phyloP scores from a whole-genome alignment of 2,797 vertebrate genomes.

The Channallabes apus region DNA sequence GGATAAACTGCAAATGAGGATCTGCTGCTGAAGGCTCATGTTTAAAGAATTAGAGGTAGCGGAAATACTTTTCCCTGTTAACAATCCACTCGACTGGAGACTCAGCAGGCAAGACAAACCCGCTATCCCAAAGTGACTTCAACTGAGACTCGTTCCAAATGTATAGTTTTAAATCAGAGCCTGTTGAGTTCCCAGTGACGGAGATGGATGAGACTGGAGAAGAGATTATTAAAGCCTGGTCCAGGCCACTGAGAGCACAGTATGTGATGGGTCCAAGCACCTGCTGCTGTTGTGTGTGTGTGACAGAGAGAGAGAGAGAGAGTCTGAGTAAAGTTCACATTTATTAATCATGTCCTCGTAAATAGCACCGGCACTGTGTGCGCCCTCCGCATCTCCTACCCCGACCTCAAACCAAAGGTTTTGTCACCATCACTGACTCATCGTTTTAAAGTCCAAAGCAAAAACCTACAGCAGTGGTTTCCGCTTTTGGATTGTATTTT shows the following conservation, averaged over 20 bases:
- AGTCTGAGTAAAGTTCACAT: slow-evolving; percentile 66
- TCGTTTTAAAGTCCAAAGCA: neutral
- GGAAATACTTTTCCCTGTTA: neutral
- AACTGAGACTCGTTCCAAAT: neutral
- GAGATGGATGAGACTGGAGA: neutral
- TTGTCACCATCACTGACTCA: neutral
- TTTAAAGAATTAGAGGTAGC: neutral
- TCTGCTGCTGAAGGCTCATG: neutral
- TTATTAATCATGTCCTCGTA: slow-evolving; percentile 71
- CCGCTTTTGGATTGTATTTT: too few species aligned
- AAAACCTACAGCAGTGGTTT: neutral
- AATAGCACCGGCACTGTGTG: slow-evolving; percentile 44
- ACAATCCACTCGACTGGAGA: neutral
- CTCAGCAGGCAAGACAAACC: neutral
- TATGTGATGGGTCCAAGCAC: slow-evolving; percentile 10
- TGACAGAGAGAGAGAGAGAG: slow-evolving; percentile 30
- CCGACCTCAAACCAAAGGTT: slow-evolving; percentile 13
- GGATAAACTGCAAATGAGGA: neutral
- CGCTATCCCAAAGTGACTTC: neutral
- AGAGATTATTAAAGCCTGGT: slow-evolving; percentile 7
- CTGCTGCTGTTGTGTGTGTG: slow-evolving; percentile 18
- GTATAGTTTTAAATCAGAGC: neutral
- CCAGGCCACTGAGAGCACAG: slow-evolving; percentile 17
- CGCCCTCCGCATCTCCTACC: neutral
- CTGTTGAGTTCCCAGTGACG: neutral